Evolutionary conservation across 2,888 invertebrate genomes (phyloP).

Genomic region (Alloscopus bannaensis): DNA sequence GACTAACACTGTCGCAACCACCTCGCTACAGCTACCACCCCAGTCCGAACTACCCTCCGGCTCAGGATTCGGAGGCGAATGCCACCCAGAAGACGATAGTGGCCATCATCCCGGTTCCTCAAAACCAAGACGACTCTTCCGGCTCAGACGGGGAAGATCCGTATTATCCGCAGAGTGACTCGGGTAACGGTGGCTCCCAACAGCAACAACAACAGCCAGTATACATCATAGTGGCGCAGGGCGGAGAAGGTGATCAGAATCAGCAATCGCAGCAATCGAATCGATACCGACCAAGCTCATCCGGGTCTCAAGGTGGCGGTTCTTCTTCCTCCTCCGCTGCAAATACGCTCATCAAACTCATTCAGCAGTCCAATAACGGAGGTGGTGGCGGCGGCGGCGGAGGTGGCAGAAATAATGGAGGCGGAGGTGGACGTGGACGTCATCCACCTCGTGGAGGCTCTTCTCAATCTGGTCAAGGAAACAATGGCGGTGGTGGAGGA

Average conservation of each 20-base stretch:
- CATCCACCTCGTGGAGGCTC: slow-evolving; percentile 12
- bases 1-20: slow-evolving; percentile 15
- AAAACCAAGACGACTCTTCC: slow-evolving; percentile 40
- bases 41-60: slow-evolving; percentile 11
- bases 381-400: slow-evolving; percentile 13
- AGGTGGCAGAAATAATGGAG: slow-evolving; percentile 1
- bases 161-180: not conserved
- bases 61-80: slow-evolving; percentile 29
- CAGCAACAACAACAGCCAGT: slow-evolving; percentile 25
- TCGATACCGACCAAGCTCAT: slow-evolving; percentile 14
- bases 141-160: not conserved
- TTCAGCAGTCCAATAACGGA: slow-evolving; percentile 28
- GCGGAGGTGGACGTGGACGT: not conserved
- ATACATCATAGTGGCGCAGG: slow-evolving; percentile 42
- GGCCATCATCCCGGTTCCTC: slow-evolving; percentile 38
- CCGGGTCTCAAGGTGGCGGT: slow-evolving; percentile 13
- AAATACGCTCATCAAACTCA: slow-evolving; percentile 53
- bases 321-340: slow-evolving; percentile 31
- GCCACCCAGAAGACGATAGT: slow-evolving; percentile 38
- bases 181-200: not conserved
- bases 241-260: slow-evolving; percentile 40
- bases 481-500: slow-evolving; percentile 14
- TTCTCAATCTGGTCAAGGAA: slow-evolving; percentile 14
- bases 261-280: slow-evolving; percentile 27
- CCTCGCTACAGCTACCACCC: slow-evolving; percentile 23